Evolutionary conservation across 2,113 vertebrate species (phyloP).

Genomic region (Melanerpes formicivorus): DNA sequence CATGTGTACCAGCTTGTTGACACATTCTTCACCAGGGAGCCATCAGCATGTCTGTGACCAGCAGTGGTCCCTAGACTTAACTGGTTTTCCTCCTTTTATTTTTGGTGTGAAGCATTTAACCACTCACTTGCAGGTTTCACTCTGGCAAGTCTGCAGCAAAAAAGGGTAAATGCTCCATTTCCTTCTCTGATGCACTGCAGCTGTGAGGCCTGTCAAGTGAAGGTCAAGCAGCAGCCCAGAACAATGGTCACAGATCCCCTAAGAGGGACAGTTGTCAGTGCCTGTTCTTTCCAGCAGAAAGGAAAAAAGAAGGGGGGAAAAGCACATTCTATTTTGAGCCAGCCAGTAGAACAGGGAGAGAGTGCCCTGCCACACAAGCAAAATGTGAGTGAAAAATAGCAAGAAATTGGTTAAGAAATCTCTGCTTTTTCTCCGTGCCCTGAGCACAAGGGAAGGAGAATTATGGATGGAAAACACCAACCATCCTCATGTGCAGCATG

Average conservation of each 20-base stretch:
- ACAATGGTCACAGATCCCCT: background rate
- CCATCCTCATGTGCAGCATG: background rate
- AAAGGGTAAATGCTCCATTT: background rate
- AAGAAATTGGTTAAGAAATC: background rate
- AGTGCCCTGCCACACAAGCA: background rate
- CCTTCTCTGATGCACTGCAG: background rate
- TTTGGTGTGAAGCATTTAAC: background rate
- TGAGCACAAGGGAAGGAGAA: background rate
- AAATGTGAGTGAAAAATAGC: background rate
- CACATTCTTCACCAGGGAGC: background rate
- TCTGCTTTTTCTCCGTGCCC: background rate
- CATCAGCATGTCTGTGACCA: background rate
- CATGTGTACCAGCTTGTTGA: background rate
- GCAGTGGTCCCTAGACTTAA: background rate
- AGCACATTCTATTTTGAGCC: background rate
- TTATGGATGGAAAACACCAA: background rate
- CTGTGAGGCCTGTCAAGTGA: conserved; percentile 1
- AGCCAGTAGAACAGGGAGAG: background rate
- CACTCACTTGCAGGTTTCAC: background rate
- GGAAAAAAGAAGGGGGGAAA: background rate
- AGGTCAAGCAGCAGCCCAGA: conserved; percentile 39
- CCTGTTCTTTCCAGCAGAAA: background rate
- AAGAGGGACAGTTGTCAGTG: conserved; percentile 20
- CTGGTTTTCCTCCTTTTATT: background rate
- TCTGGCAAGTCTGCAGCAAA: background rate